Conservation (phyloP, 1,140 invertebrate species). For the Drosophila eugracilis region DNA sequence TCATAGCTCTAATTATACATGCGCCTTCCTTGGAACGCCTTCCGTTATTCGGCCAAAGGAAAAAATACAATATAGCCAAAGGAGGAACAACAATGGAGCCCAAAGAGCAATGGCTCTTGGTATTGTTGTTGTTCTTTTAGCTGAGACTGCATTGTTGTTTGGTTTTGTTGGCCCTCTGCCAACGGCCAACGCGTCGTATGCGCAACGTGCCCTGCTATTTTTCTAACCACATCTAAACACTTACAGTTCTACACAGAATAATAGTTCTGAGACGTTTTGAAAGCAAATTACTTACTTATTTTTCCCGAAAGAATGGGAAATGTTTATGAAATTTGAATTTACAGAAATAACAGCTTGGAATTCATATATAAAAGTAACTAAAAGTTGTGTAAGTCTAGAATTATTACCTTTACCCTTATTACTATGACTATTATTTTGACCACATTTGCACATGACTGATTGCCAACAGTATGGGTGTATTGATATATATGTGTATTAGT, state of each 20-base stretch:
- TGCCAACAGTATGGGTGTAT: slow-evolving; percentile 2
- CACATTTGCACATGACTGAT: slow-evolving; percentile 7
- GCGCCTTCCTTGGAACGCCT: slow-evolving; percentile 74
- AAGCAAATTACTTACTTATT: background rate
- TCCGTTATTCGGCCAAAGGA: slow-evolving; percentile 52
- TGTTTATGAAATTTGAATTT: too few relatives aligned
- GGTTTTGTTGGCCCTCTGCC: slow-evolving; percentile 53
- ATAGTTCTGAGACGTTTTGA: background rate
- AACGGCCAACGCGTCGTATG: slow-evolving; percentile 57
- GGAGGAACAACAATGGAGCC: slow-evolving; percentile 36
- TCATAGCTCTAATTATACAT: slow-evolving; percentile 84
- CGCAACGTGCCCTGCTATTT: slow-evolving; percentile 50
- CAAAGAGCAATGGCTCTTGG: slow-evolving; percentile 15
- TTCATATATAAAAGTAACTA: too few relatives aligned
- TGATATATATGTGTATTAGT: slow-evolving; percentile 15
- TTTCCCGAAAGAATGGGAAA: too few relatives aligned
- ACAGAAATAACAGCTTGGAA: too few relatives aligned
- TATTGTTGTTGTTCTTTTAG: slow-evolving; percentile 1
- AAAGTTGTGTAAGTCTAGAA: too few relatives aligned
- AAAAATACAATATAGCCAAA: slow-evolving; percentile 40
- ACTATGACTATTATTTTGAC: background rate
- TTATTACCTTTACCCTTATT: background rate
- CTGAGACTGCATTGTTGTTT: slow-evolving; percentile 32
- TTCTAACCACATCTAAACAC: slow-evolving; percentile 43
- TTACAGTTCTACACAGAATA: background rate